Conservation (phyloP, 1,140 invertebrate species). For the Trichonephila clavipes region DNA sequence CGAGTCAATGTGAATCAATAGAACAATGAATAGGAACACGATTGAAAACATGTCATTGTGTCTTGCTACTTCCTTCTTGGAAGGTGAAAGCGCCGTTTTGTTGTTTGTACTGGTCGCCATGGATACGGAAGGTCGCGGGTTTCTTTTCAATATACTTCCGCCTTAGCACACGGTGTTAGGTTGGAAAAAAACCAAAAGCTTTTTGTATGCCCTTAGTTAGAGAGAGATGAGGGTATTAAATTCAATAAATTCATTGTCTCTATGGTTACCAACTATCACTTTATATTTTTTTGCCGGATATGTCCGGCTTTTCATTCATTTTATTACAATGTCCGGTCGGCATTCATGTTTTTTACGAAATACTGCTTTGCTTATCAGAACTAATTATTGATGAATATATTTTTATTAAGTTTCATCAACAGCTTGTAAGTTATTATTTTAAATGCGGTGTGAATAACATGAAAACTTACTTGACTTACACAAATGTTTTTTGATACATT, state of each 20-base stretch:
- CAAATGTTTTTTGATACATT: too few species aligned
- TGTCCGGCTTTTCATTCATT: too few species aligned
- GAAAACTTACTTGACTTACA: too few species aligned
- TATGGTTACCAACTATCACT: too few species aligned
- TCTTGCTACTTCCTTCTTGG: background rate
- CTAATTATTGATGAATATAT: too few species aligned
- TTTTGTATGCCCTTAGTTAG: background rate
- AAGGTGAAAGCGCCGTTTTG: constrained; percentile 33
- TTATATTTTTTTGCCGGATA: too few species aligned
- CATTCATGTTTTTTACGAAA: too few species aligned
- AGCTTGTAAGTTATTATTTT: too few species aligned
- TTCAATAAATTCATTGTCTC: background rate
- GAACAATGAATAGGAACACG: background rate
- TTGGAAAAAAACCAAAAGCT: background rate
- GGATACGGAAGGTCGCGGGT: background rate
- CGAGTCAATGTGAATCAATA: constrained; percentile 2
- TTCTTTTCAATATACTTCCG: background rate
- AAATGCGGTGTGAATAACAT: too few species aligned
- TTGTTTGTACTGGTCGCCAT: constrained; percentile 33
- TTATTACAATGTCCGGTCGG: too few species aligned
- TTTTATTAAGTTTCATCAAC: too few species aligned
- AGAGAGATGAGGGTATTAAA: background rate
- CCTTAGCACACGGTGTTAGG: background rate
- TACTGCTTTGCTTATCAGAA: too few species aligned
- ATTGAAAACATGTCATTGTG: constrained; percentile 9